Conservation (phyloP, 1,140 invertebrate genomes). For the Helicoverpa zea region DNA sequence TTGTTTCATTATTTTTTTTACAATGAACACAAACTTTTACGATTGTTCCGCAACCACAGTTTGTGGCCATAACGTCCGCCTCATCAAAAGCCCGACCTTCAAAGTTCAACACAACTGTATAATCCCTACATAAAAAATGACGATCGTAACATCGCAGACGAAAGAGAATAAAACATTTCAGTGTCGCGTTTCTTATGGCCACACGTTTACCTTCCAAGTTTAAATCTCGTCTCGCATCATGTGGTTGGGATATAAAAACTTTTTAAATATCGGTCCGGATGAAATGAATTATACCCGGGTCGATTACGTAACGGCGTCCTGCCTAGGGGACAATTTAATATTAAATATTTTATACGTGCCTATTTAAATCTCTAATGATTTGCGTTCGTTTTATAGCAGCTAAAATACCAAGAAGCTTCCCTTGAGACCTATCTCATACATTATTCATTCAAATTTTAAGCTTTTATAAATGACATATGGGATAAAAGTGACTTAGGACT, state of each 20-base stretch:
- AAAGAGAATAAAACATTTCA: not conserved
- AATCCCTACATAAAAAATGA: slow-evolving; percentile 12
- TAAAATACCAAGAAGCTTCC: no score
- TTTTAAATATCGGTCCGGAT: slow-evolving; percentile 5
- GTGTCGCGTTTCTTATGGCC: slow-evolving; percentile 10
- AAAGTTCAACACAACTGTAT: not conserved
- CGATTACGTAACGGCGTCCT: not conserved
- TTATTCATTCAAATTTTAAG: no score
- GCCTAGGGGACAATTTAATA: no score
- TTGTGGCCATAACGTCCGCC: slow-evolving; percentile 19
- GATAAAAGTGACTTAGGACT: no score
- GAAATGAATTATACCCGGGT: not conserved
- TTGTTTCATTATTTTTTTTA: slow-evolving; percentile 12
- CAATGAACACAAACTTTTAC: slow-evolving; percentile 14
- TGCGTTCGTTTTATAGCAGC: no score
- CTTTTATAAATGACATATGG: no score
- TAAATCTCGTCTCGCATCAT: slow-evolving; percentile 15
- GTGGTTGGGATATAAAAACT: slow-evolving; percentile 27
- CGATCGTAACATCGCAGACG: not conserved
- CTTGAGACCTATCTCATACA: no score
- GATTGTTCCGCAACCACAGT: slow-evolving; percentile 3
- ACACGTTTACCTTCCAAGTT: slow-evolving; percentile 14
- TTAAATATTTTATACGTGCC: no score
- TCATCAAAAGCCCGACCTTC: slow-evolving; percentile 23
- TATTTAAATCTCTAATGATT: no score